Conservation (phyloP, 2,113 vertebrate species). For the Apodemus speciosus region DNA sequence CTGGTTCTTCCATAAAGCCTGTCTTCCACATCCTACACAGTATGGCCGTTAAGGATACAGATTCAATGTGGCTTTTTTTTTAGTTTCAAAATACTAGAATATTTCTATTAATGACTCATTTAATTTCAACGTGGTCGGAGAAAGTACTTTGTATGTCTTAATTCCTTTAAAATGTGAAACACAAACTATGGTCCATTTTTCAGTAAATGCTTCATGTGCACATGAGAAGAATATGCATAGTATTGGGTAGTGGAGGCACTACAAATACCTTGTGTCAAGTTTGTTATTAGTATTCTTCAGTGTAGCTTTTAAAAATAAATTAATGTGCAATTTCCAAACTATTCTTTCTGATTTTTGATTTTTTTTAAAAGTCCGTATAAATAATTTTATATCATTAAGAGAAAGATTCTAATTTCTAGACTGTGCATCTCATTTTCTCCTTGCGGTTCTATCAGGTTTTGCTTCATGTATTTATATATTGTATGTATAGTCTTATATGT, state of each 20-base stretch:
- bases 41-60: not conserved
- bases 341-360: not conserved
- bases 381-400: not conserved
- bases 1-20: not conserved
- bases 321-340: not conserved
- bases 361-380: not conserved
- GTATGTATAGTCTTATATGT: not conserved
- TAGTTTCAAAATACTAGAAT: conserved; percentile 37
- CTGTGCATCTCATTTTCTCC: not conserved
- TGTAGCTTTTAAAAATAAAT: not conserved
- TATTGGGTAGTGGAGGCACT: not conserved
- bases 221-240: not conserved
- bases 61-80: conserved; percentile 7
- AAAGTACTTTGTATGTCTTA: not conserved
- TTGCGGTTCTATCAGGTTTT: conserved; percentile 19
- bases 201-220: not conserved
- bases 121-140: not conserved
- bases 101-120: conserved; percentile 26
- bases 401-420: not conserved
- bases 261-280: not conserved
- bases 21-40: not conserved
- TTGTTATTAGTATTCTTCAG: not conserved
- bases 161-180: not conserved
- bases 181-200: not conserved
- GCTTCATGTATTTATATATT: not conserved